These are phyloP conservation scores for Mallotus villosus DNA, from an alignment of 2,797 vertebrate species.

Conservation along the genomic window DNA sequence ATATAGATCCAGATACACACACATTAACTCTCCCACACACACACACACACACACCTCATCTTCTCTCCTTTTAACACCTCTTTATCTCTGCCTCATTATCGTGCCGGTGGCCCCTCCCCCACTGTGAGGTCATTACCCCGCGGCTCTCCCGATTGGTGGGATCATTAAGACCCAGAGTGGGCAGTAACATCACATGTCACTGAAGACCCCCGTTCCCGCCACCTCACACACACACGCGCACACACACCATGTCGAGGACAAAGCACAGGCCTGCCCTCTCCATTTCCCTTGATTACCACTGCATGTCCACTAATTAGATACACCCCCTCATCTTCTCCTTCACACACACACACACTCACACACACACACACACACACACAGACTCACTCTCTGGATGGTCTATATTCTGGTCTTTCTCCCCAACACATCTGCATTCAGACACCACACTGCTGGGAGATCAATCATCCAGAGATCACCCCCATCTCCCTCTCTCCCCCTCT, in stretches of 20 bases:
- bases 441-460: slow-evolving; percentile 37
- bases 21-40: too few relatives aligned
- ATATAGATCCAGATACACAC: background rate
- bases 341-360: background rate
- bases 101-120: slow-evolving; percentile 17
- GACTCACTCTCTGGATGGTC: slow-evolving; percentile 40
- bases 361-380: too few relatives aligned
- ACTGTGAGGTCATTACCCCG: slow-evolving; percentile 5
- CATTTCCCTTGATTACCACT: slow-evolving; percentile 91
- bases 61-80: slow-evolving; percentile 49
- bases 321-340: slow-evolving; percentile 24
- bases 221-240: slow-evolving; percentile 31
- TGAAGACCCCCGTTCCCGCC: background rate
- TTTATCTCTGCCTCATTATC: slow-evolving; percentile 57
- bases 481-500: slow-evolving; percentile 12
- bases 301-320: slow-evolving; percentile 87
- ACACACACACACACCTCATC: background rate
- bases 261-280: slow-evolving; percentile 83
- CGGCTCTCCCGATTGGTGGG: slow-evolving; percentile 73
- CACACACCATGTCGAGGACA: slow-evolving; percentile 72
- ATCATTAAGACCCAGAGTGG: slow-evolving; percentile 76
- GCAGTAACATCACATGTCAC: slow-evolving; percentile 80
- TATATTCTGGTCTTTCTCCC: slow-evolving; percentile 32
- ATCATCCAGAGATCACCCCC: slow-evolving; percentile 49
- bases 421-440: slow-evolving; percentile 52